Percentiles rank a stretch among this genome's conserved stretches.
Conservation (phyloP, 2,888 invertebrate species). For the Phortica okadai region DNA sequence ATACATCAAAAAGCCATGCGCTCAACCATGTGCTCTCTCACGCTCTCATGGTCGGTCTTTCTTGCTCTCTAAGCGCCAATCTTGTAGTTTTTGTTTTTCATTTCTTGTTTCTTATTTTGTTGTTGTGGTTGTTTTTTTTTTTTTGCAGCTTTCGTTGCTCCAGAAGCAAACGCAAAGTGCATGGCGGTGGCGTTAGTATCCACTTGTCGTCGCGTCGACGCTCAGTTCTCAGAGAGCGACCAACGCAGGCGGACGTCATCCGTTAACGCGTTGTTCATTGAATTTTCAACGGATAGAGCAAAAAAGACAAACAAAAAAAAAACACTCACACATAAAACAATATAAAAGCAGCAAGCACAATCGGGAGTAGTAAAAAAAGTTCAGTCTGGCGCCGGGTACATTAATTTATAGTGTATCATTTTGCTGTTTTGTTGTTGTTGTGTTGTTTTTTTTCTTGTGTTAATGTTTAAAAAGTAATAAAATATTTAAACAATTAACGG, state of each 20-base stretch:
- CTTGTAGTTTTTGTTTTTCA: no score
- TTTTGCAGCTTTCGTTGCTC: slow-evolving; percentile 46
- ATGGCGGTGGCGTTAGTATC: no score
- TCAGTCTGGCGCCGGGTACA: slow-evolving; percentile 57
- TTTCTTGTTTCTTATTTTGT: no score
- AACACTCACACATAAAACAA: slow-evolving; percentile 25
- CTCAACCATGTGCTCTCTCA: background rate
- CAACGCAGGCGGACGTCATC: slow-evolving; percentile 49
- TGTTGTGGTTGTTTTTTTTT: slow-evolving; percentile 34
- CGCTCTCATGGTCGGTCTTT: slow-evolving; percentile 15
- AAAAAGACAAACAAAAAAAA: slow-evolving; percentile 21
- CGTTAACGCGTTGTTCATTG: slow-evolving; percentile 38
- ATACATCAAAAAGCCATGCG: background rate
- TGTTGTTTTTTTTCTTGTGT: slow-evolving; percentile 41
- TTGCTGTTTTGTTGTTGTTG: slow-evolving; percentile 30
- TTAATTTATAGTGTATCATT: slow-evolving; percentile 39
- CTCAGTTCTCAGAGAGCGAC: slow-evolving; percentile 55
- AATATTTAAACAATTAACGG: slow-evolving; percentile 33
- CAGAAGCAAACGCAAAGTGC: slow-evolving; percentile 4
- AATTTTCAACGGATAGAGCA: slow-evolving; percentile 23
- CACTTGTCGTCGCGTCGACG: slow-evolving; percentile 19
- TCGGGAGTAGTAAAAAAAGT: slow-evolving; percentile 28
- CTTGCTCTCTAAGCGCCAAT: slow-evolving; percentile 48
- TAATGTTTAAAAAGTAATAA: slow-evolving; percentile 36
- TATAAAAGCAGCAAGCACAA: slow-evolving; percentile 31